Percentiles rank a stretch among this genome's conserved stretches.
Conservation (phyloP, 2,113 vertebrate genomes). For the Dryoscopus gambensis region DNA sequence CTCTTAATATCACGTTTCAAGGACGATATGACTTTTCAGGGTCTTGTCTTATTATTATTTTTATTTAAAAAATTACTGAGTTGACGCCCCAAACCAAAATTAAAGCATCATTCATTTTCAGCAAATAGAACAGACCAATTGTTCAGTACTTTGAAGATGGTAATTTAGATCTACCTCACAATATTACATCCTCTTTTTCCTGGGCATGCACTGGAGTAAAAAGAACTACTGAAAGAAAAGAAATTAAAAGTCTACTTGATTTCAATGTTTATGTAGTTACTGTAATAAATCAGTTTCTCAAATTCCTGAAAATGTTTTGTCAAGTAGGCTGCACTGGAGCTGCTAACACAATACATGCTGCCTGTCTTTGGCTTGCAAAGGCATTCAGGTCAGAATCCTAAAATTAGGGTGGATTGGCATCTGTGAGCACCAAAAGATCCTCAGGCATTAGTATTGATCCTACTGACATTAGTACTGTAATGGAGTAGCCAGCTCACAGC, state of each 20-base stretch:
- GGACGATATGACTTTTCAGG: not conserved
- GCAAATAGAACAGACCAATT: not conserved
- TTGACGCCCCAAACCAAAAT: not conserved
- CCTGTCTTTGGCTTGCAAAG: not conserved
- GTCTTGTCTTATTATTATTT: not conserved
- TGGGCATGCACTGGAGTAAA: not conserved
- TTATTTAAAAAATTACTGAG: not conserved
- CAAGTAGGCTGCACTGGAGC: not conserved
- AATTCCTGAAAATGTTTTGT: not conserved
- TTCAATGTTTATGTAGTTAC: not conserved
- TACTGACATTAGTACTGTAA: not conserved
- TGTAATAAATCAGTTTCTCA: not conserved
- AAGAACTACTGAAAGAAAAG: not conserved
- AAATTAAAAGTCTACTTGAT: not conserved
- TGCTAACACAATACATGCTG: accelerated
- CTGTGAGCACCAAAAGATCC: not conserved
- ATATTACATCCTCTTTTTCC: not conserved
- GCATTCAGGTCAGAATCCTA: not conserved
- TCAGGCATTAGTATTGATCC: too few relatives aligned
- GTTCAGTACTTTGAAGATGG: not conserved
- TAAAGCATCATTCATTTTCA: not conserved
- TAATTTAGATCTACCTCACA: not conserved
- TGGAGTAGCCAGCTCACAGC: not conserved
- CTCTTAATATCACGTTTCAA: not conserved
- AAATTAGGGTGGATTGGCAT: not conserved